These are phyloP conservation scores for Andrena bicolor DNA, from an alignment of 2,888 invertebrate species.

Conservation along the genomic window DNA sequence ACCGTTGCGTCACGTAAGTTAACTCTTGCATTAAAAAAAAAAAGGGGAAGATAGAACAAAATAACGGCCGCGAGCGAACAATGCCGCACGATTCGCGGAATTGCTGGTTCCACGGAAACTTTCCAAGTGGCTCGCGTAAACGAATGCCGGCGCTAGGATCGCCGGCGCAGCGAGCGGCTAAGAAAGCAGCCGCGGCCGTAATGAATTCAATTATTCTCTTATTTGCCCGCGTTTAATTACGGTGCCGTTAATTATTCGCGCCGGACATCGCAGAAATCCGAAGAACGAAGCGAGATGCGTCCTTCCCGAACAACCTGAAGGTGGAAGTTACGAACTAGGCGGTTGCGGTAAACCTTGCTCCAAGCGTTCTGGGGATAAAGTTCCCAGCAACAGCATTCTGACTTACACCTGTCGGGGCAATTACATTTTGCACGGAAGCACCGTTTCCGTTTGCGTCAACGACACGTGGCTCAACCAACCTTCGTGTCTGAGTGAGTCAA, in stretches of 20 bases:
- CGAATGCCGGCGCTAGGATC: background rate
- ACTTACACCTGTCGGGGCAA: conserved; percentile 74
- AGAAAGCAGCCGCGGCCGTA: background rate
- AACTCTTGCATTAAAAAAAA: background rate
- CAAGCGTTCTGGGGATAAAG: conserved; percentile 69
- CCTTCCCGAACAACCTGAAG: conserved; percentile 69
- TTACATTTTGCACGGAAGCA: conserved; percentile 72
- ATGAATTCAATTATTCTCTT: conserved; percentile 31
- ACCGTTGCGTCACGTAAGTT: conserved; percentile 50
- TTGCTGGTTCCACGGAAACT: background rate
- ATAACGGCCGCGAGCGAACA: background rate
- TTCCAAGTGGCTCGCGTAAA: background rate
- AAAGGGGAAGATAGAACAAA: background rate
- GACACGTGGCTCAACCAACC: conserved; percentile 70
- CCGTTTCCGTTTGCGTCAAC: conserved; percentile 70
- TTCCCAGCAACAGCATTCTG: conserved; percentile 71
- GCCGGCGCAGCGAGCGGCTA: background rate
- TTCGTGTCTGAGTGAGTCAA: conserved; percentile 69
- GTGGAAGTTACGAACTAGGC: conserved; percentile 69
- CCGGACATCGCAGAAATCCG: conserved; percentile 29
- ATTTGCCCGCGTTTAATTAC: conserved; percentile 30
- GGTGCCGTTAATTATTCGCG: conserved; percentile 36
- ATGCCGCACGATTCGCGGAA: background rate
- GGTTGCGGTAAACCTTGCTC: conserved; percentile 70
- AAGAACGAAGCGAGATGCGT: conserved; percentile 60